Conservation (phyloP, 2,797 vertebrate genomes). For the Cyprinella venusta region DNA sequence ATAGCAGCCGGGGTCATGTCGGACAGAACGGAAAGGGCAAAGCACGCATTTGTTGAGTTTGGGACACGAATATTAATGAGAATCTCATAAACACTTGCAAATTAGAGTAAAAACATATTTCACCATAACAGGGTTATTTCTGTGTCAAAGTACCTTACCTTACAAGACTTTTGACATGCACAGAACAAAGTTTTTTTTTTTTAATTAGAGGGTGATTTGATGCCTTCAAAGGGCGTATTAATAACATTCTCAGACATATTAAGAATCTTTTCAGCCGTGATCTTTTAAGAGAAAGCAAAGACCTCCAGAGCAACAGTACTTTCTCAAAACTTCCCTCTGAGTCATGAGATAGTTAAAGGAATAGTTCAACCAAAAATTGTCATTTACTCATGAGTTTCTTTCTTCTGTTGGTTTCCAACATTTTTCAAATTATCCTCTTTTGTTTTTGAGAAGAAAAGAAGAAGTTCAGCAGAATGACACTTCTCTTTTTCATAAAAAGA, state of each 20-base stretch:
- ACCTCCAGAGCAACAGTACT: not conserved
- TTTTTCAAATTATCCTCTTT: too few species aligned
- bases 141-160: not conserved
- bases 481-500: not conserved
- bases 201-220: not conserved
- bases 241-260: slow-evolving; percentile 6
- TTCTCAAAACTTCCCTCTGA: not conserved
- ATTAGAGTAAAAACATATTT: not conserved
- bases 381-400: too few species aligned
- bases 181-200: not conserved
- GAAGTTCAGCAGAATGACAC: not conserved
- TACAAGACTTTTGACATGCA: not conserved
- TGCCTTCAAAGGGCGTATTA: not conserved
- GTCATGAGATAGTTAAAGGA: not conserved
- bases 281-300: not conserved
- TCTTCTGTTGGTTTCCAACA: too few species aligned
- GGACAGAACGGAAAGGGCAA: not conserved
- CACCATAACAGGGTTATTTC: not conserved
- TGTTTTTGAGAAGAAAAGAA: too few species aligned
- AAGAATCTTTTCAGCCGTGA: not conserved
- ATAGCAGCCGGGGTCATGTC: slow-evolving; percentile 26
- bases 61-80: not conserved
- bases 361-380: not conserved
- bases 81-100: not conserved
- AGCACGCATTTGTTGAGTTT: slow-evolving; percentile 9